These are phyloP conservation scores for Ichneumoninae sp. DNA, from an alignment of 2,888 invertebrate species.

Conservation along the genomic window DNA sequence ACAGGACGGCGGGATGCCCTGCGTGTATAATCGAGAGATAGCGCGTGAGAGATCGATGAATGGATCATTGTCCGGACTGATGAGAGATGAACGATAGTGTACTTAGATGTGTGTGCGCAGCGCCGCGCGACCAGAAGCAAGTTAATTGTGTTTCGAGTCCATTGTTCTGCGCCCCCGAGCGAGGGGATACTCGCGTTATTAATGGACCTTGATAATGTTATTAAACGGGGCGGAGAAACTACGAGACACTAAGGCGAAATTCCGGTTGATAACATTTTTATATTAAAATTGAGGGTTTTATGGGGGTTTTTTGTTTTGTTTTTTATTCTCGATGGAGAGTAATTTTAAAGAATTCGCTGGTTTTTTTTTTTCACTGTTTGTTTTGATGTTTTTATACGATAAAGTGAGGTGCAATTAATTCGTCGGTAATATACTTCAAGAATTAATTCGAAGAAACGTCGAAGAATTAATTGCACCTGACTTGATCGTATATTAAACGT, in stretches of 20 bases:
- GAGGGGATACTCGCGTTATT: constrained; percentile 28
- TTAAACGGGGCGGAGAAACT: not conserved
- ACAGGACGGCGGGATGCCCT: constrained; percentile 28
- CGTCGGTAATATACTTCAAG: too few species aligned
- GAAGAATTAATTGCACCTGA: too few species aligned
- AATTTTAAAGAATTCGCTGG: too few species aligned
- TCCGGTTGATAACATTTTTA: not conserved
- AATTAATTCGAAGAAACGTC: too few species aligned
- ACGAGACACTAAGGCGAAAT: constrained; percentile 8
- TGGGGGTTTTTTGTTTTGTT: too few species aligned
- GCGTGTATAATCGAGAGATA: constrained; percentile 45
- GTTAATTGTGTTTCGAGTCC: constrained; percentile 37
- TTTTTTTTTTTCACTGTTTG: too few species aligned
- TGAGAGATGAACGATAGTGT: constrained; percentile 51
- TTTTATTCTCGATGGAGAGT: too few species aligned
- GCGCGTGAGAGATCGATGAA: constrained; percentile 50
- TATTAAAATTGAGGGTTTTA: not conserved
- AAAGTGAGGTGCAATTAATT: too few species aligned
- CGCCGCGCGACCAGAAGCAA: not conserved
- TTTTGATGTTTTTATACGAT: too few species aligned
- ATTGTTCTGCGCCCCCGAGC: constrained; percentile 28
- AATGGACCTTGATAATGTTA: constrained; percentile 28
- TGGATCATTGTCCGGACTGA: constrained; percentile 52
- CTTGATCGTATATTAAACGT: too few species aligned
- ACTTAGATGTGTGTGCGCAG: not conserved